Evolutionary conservation across 2,888 invertebrate species (phyloP), one percentile per base, ranked within the genome.

Genomic region (Criorhina ranunculi): DNA sequence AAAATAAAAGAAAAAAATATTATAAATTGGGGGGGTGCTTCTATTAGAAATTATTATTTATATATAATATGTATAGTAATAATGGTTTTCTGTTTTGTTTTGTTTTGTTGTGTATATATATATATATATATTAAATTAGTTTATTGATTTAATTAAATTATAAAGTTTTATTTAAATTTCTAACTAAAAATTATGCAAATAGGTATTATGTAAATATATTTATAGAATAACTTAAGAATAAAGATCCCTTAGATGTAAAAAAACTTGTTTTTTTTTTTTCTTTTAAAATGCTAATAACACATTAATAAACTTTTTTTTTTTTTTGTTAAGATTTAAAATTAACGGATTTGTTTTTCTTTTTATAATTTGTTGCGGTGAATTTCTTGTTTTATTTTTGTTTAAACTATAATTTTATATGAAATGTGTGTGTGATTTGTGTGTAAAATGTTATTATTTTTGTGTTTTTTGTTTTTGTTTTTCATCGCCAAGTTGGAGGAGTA

Each of bases 21-120:
- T 88, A 88, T 88, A 88, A n/a, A 89, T 89, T 88, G 88, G 87
- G 87, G 89, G 87, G 89, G 85, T 85, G 85, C 85, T 70, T 80
- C 75, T 75, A 70, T 85, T 80, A 80, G 80, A 80, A 80, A 85
- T 80, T 69, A 69, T 66, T 85, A 77, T 51, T 55, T 46, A 53
- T 67, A 53, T 67, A 60, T 59, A 62, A 70, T 70, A 62, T 69
- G 57, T 80, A 73, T 64, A 80, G 57, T 64, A 35, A 62, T 80
- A 24, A 44, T 49, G 29, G 35, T 59, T 51, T 72, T 19, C 35
- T 55, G n/a, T n/a, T n/a, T n/a, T n/a, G n/a, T n/a, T n/a, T n/a
- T n/a, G n/a, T 70, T 53, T 62, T 62, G 19, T 62, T 64, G 87
- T 81, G 73, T 87, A 44, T 55, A 77, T 87, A 76, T 86, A 69